A percentile compares a stretch with the other conserved stretches of the same genome.
Conservation (phyloP, 2,113 vertebrate genomes). For the Dasyornis broadbenti region DNA sequence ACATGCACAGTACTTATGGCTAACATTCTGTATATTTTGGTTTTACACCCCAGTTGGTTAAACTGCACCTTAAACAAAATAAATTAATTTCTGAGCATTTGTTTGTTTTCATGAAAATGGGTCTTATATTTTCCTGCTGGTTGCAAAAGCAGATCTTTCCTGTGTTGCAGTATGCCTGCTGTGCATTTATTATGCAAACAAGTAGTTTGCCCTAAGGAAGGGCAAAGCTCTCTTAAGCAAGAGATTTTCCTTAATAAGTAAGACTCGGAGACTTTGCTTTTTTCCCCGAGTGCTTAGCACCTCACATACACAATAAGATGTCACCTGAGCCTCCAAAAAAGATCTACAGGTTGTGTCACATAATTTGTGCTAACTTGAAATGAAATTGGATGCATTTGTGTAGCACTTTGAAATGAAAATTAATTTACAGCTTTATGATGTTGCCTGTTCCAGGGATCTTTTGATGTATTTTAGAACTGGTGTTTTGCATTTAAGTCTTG, state of each 20-base stretch:
- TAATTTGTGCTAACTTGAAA: not conserved
- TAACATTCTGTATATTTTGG: not conserved
- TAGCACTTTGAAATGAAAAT: constrained; percentile 19
- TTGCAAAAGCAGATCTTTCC: not conserved
- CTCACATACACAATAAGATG: not conserved
- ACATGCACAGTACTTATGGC: not conserved
- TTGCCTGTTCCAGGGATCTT: not conserved
- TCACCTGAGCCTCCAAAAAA: not conserved
- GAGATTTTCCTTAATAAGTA: not conserved
- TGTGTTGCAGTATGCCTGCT: not conserved
- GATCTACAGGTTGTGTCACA: not conserved
- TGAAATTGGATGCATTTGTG: not conserved
- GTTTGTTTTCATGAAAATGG: not conserved
- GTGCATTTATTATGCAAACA: not conserved
- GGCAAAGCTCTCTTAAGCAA: not conserved
- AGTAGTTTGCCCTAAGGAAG: not conserved
- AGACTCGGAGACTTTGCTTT: not conserved
- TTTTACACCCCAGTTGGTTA: not conserved
- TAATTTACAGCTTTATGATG: not conserved
- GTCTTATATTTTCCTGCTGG: not conserved
- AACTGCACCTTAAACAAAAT: not conserved
- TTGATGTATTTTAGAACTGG: not conserved
- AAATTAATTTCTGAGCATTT: not conserved
- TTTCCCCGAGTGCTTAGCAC: not conserved
- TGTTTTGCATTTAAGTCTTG: not conserved